A percentile compares a stretch with the other conserved stretches of the same genome.
Conservation (phyloP, 2,797 vertebrate genomes). For the Graptemys geographica region DNA sequence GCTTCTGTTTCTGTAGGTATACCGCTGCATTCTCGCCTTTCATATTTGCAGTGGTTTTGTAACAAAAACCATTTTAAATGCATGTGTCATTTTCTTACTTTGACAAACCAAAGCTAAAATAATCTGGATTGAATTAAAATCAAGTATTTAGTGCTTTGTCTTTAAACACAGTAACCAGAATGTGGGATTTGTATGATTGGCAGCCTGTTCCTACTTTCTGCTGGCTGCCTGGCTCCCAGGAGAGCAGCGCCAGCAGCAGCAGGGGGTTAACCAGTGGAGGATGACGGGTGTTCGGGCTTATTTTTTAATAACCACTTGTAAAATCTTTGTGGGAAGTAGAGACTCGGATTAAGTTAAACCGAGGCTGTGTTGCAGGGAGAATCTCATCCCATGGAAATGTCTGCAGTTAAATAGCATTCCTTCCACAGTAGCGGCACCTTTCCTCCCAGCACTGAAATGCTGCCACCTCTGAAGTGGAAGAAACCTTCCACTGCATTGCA, state of each 20-base stretch:
- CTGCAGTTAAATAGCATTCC: not conserved
- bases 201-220: accelerated
- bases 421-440: not conserved
- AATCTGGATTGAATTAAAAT: not conserved
- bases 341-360: accelerated
- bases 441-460: not conserved
- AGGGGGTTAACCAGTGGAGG: not conserved
- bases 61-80: not conserved
- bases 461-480: not conserved
- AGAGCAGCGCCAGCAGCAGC: not conserved
- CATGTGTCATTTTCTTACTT: not conserved
- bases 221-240: accelerated
- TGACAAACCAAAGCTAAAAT: not conserved
- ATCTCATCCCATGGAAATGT: not conserved
- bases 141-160: not conserved
- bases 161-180: not conserved
- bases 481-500: not conserved
- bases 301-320: not conserved
- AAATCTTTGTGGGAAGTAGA: not conserved
- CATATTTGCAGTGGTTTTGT: not conserved
- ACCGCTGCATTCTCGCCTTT: not conserved
- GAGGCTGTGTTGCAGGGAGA: not conserved
- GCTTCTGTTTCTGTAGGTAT: not conserved
- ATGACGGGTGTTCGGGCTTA: accelerated
- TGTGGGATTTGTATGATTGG: not conserved